Conservation (phyloP, 2,888 invertebrate species). For the Melieria crassipennis region DNA sequence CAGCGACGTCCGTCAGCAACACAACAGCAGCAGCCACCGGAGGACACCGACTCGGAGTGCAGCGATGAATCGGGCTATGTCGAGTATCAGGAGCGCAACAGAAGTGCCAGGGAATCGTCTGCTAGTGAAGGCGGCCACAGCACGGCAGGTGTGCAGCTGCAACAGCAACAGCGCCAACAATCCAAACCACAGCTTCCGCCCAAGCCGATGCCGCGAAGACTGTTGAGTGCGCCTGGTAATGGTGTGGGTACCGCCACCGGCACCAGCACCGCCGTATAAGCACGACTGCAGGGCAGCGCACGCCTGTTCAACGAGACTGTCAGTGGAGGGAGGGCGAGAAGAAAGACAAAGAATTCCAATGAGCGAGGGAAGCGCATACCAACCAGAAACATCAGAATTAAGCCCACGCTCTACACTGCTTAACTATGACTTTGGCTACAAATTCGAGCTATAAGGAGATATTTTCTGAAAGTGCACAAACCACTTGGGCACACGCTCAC, state of each 20-base stretch:
- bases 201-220: constrained; percentile 56
- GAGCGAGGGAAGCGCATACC: too few species aligned
- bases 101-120: constrained; percentile 22
- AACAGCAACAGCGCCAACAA: constrained; percentile 21
- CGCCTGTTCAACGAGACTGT: too few species aligned
- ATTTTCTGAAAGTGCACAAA: too few species aligned
- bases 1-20: constrained; percentile 7
- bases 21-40: constrained; percentile 36
- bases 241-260: constrained; percentile 2
- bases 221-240: constrained; percentile 40
- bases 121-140: not conserved
- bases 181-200: constrained; percentile 47
- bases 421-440: too few species aligned
- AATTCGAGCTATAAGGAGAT: too few species aligned
- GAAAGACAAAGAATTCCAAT: too few species aligned
- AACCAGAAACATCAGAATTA: too few species aligned
- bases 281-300: not conserved
- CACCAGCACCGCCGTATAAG: constrained; percentile 47
- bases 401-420: too few species aligned
- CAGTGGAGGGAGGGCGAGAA: too few species aligned
- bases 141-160: not conserved
- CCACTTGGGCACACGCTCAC: too few species aligned
- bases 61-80: constrained; percentile 94
- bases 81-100: constrained; percentile 71
- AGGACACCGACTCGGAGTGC: constrained; percentile 76